Conservation (phyloP, 2,888 invertebrate species). For the Melanargia galathea region DNA sequence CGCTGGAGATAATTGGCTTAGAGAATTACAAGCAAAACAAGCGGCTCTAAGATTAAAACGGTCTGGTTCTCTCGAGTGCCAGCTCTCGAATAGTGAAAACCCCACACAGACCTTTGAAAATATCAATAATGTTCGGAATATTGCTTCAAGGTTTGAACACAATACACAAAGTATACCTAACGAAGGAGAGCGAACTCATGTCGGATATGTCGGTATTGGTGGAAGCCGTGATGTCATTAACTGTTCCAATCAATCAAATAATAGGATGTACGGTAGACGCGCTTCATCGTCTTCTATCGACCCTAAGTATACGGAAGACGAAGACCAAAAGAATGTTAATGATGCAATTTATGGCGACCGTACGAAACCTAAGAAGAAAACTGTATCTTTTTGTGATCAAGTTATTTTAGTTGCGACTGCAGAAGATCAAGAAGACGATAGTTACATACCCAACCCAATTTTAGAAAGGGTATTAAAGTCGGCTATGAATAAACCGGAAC, state of each 20-base stretch:
- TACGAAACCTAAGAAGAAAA: constrained; percentile 91
- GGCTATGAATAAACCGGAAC: constrained; percentile 88
- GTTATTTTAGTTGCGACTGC: constrained; percentile 96
- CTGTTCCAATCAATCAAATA: constrained; percentile 68
- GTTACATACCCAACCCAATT: constrained; percentile 95
- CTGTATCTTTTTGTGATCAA: constrained; percentile 97
- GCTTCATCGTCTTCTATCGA: constrained; percentile 73
- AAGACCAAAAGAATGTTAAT: constrained; percentile 64
- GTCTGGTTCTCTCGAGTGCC: constrained; percentile 65
- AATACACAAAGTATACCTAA: constrained; percentile 53
- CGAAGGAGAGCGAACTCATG: constrained; percentile 67
- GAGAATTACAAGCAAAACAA: constrained; percentile 91
- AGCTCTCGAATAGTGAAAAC: constrained; percentile 61
- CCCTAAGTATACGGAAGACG: constrained; percentile 71
- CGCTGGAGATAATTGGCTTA: constrained; percentile 85
- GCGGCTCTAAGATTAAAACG: constrained; percentile 76
- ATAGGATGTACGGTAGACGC: constrained; percentile 63
- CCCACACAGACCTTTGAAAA: constrained; percentile 45
- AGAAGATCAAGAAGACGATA: constrained; percentile 94
- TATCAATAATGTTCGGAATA: constrained; percentile 85
- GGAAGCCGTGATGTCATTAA: constrained; percentile 75
- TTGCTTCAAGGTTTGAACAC: constrained; percentile 91
- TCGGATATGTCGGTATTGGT: constrained; percentile 70
- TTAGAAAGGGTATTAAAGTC: constrained; percentile 92
- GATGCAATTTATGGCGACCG: constrained; percentile 69